phyloP scores from a whole-genome alignment of 2,888 invertebrate species.

The Drosophila rellima region DNA sequence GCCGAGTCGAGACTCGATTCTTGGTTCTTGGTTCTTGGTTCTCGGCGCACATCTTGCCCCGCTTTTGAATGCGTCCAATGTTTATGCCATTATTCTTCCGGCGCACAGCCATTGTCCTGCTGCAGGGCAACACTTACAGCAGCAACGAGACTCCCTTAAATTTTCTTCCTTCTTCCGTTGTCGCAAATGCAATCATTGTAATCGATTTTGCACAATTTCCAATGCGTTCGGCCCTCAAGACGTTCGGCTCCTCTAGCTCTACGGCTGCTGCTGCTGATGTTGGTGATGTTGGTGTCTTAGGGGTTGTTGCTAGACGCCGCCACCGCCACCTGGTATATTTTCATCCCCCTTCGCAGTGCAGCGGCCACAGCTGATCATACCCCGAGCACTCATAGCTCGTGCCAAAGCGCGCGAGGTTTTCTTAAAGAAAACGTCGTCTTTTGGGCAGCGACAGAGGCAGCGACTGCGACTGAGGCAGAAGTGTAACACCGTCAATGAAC shows the following conservation, averaged over 20 bases:
- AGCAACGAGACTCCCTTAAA: slow-evolving; percentile 29
- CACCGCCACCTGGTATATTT: slow-evolving; percentile 68
- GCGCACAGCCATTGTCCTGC: slow-evolving; percentile 68
- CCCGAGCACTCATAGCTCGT: slow-evolving; percentile 66
- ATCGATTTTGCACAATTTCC: slow-evolving; percentile 81
- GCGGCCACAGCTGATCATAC: slow-evolving; percentile 73
- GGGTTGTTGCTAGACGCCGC: slow-evolving; percentile 65
- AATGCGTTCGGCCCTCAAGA: slow-evolving; percentile 73
- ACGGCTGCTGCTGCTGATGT: not conserved
- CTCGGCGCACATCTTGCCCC: slow-evolving; percentile 68
- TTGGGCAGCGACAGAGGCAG: slow-evolving; percentile 17
- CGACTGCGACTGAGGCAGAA: slow-evolving; percentile 39
- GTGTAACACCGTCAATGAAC: slow-evolving; percentile 67
- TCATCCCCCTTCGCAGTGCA: slow-evolving; percentile 70
- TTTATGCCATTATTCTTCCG: slow-evolving; percentile 79
- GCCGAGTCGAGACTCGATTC: slow-evolving; percentile 28
- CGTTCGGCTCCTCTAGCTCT: slow-evolving; percentile 19
- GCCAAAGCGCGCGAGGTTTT: slow-evolving; percentile 79
- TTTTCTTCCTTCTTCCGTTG: slow-evolving; percentile 62
- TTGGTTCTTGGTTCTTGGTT: too few relatives aligned
- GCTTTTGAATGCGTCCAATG: slow-evolving; percentile 51
- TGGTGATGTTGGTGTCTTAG: slow-evolving; percentile 35
- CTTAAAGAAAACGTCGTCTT: slow-evolving; percentile 49
- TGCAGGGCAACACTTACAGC: slow-evolving; percentile 58
- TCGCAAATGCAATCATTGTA: slow-evolving; percentile 81